A percentile compares a stretch with the other conserved stretches of the same genome.
Evolutionary conservation across 2,797 vertebrate species (phyloP).

Genomic region (Eutrigla gurnardus): DNA sequence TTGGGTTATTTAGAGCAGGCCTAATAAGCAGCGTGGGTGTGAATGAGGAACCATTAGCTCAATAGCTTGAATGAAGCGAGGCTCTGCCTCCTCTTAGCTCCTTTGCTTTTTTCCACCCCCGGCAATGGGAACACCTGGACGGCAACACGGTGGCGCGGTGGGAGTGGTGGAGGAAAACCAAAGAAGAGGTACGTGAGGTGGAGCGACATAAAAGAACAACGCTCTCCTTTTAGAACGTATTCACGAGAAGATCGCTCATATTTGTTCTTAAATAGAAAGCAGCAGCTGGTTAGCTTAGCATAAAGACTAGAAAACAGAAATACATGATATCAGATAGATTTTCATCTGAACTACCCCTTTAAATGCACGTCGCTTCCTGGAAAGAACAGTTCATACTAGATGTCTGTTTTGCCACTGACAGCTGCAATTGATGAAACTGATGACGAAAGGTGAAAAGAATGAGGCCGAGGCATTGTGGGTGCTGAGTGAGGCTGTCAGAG

Average conservation of each 20-base stretch:
- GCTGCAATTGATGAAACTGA: constrained; percentile 58
- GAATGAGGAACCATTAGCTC: constrained; percentile 79
- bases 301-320: background rate
- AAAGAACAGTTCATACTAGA: constrained; percentile 16
- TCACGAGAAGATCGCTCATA: too few relatives aligned
- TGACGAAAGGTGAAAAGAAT: constrained; percentile 67
- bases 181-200: constrained; percentile 26
- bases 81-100: constrained; percentile 47
- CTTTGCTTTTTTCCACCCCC: constrained; percentile 63
- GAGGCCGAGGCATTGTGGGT: constrained; percentile 59
- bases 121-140: constrained; percentile 75
- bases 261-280: background rate
- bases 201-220: background rate
- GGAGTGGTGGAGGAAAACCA: constrained; percentile 21
- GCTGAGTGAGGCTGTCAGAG: constrained; percentile 75
- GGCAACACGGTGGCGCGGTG: constrained; percentile 1
- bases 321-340: too few relatives aligned
- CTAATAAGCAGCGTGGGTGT: constrained; percentile 79
- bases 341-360: background rate
- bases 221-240: too few relatives aligned
- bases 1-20: constrained; percentile 66
- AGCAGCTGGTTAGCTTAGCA: constrained; percentile 9
- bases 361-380: constrained; percentile 14
- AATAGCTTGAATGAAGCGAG: constrained; percentile 70
- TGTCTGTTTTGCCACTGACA: constrained; percentile 50